These are phyloP conservation scores for Buceros bicornis DNA, from an alignment of 2,797 vertebrate genomes.

Conservation along the genomic window DNA sequence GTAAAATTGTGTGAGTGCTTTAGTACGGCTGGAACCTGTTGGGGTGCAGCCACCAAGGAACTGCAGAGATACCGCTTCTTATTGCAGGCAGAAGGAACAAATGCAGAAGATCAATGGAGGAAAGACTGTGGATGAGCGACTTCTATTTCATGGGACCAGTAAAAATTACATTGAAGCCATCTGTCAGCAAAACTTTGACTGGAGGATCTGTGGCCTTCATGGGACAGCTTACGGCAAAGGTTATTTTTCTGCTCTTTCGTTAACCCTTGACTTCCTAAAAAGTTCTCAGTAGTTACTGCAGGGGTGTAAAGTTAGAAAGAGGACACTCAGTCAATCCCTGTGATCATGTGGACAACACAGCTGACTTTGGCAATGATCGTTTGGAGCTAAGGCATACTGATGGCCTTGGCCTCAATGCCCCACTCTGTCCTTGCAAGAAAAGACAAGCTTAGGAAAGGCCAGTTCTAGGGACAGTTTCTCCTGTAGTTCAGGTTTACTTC, in stretches of 20 bases:
- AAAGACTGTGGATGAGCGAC: conserved; percentile 76
- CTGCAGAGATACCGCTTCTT: neutral
- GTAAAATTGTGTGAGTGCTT: neutral
- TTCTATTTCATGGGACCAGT: conserved; percentile 91
- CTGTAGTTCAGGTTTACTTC: neutral
- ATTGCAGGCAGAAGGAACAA: conserved; percentile 87
- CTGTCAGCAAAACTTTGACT: conserved; percentile 92
- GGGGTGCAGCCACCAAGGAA: neutral
- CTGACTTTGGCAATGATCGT: neutral
- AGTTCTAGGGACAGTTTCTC: neutral
- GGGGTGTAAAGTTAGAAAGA: neutral
- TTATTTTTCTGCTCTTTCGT: conserved; percentile 49
- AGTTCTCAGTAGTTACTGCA: neutral
- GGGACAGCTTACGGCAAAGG: conserved; percentile 91
- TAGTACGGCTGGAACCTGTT: neutral
- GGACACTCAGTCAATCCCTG: neutral
- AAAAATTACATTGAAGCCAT: conserved; percentile 81
- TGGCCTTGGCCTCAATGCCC: neutral
- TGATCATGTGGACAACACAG: neutral
- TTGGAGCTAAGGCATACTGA: neutral
- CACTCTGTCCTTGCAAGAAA: neutral
- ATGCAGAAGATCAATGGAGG: conserved; percentile 87
- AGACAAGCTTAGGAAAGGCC: neutral
- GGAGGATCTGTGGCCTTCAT: conserved; percentile 90
- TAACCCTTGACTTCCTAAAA: neutral